Base-by-base conservation (phyloP, 1,140 invertebrate species). In the Brachionus calyciflorus region DNA sequence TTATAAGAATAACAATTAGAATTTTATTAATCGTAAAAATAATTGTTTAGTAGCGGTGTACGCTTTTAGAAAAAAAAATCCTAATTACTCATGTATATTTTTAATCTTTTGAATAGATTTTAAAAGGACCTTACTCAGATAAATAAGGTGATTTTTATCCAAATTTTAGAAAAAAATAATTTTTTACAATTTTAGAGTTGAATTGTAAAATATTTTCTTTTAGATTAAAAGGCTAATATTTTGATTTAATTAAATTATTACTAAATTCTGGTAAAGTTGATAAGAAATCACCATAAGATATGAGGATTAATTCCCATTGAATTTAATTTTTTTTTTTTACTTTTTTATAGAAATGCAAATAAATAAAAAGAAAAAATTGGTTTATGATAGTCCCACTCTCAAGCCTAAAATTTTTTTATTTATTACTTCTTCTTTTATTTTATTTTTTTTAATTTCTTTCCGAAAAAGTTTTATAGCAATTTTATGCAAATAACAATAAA, bases 401-500 rank as follows among this genome's bases (percentile, higher is more conserved):
- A 55, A 55, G 28, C 26, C 28, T 14, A 51, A 51, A 51, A 51
- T 3, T 6, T 55, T 26, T 55, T 28, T 24, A 55, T 55, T 28
- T 55, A 33, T 28, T 28, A 55, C 53, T 55, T 60, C 30, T 60
- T 60, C 30, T 60, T 60, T 21, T 17, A 6, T 19, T 12, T 60
- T 60, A 33, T 33, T 37, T 60, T 33, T 3, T 17, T 2, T 33
- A 60, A 60, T 60, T 60, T 60, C 37, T 33, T 60, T 33, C 28
- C 37, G 33, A 17, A 33, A 60, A 60, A 37, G 14, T 33, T 60
- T 60, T 60, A 60, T 60, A 17, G 30, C 55, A 60, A 60, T 37
- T 60, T 60, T 60, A 60, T 60, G 55, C 55, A 60, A 60, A 60
- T 60, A 60, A n/a, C 55, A 60, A 60, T 60, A 60, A 60, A 60